Evolutionary conservation across 53 echinoderm and acorn worm species (phyloP), one percentile per base, ranked within the genome.

Genomic region (Hippasteria phrygiana): DNA sequence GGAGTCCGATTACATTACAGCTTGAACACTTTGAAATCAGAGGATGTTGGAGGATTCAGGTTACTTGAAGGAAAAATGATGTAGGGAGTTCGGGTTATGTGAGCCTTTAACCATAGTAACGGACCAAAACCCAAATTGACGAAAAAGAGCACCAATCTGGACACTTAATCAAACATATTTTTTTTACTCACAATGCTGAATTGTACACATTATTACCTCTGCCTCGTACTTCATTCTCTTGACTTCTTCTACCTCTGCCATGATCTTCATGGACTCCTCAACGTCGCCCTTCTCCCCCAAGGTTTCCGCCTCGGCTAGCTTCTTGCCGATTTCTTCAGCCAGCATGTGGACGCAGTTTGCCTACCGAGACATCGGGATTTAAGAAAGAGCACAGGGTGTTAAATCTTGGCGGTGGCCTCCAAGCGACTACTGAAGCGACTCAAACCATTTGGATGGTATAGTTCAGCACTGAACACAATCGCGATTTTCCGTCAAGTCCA

Each of bases 261-360:
- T 95, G 50, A 92, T 89, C 90, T 94, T 93, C 95, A 98, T 98
- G 1, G 98, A 98, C 65, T 98, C 93, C 74, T 98, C 98, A 31
- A 98, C 98, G 43, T 96, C 82, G 1, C 98, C 98, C 45, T 98
- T 96, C 29, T 94, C 95, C 18, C 98, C 98, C 31, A 94, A 87
- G 55, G 93, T 85, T 78, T 98, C 98, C 0, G 98, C 98, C 31
- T 98, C 95, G 0, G 96, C 96, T 7, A 98, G 93, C 81, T 98
- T 98, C 91, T 91, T 94, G 20, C 98, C 95, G 14, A 98, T 96
- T 55, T 81, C 77, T 90, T 98, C 98, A 0, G 95, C 98, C 55
- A 98, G 90, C 42, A 92, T 90, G 32, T 98, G 95, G 39, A 98
- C 98, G 43, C 77, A 77, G 41, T 96, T 93, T 45, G 98, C 98